Evolutionary conservation across 2,888 invertebrate genomes (phyloP).

Genomic region (Andrena marginata): DNA sequence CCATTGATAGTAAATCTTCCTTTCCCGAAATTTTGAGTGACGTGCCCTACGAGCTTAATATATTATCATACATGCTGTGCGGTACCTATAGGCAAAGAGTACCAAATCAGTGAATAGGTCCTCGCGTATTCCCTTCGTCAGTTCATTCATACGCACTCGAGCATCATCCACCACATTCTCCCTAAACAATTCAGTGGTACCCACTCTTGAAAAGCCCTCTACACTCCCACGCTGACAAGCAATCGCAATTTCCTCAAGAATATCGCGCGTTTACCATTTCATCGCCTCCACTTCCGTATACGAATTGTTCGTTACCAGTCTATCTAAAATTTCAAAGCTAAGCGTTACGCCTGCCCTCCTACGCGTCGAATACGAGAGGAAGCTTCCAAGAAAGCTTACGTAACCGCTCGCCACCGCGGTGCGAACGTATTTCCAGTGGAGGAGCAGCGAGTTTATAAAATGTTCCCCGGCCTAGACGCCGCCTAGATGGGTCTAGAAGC

Average conservation of each 20-base stretch:
- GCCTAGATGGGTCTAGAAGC: not conserved
- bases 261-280: constrained; percentile 6
- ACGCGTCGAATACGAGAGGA: not conserved
- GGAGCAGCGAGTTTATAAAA: not conserved
- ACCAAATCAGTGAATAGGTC: too few species aligned
- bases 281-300: constrained; percentile 13
- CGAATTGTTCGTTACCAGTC: constrained; percentile 15
- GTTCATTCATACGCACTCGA: too few species aligned
- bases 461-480: not conserved
- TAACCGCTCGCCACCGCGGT: constrained; percentile 10
- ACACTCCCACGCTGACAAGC: constrained; percentile 1
- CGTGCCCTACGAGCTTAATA: too few species aligned
- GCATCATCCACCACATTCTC: too few species aligned
- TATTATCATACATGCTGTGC: too few species aligned
- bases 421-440: constrained; percentile 8
- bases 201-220: too few species aligned
- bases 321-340: constrained; percentile 7
- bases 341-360: constrained; percentile 9
- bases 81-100: too few species aligned
- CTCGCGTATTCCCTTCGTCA: too few species aligned
- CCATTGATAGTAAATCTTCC: too few species aligned
- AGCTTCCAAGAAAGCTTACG: constrained; percentile 26
- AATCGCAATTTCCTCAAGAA: not conserved
- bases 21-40: too few species aligned
- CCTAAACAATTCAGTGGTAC: too few species aligned